phyloP scores from a whole-genome alignment of 1,140 invertebrate species.

The Sitophilus oryzae region DNA sequence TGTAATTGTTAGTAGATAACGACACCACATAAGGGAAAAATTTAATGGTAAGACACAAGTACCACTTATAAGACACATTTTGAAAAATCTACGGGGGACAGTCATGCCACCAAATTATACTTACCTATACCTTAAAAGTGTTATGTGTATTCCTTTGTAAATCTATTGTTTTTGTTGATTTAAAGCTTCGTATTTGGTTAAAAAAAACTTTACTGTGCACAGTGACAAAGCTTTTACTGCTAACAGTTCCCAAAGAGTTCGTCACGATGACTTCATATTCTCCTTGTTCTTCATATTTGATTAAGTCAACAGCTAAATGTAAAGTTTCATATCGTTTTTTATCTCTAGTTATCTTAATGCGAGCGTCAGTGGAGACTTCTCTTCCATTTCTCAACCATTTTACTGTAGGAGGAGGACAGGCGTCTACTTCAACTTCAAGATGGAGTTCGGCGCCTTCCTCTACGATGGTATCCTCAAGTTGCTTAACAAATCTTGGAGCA shows the following conservation, averaged over 20 bases:
- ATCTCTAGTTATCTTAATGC: slow-evolving; percentile 77
- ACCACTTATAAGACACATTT: not conserved
- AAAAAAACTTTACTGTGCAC: slow-evolving; percentile 71
- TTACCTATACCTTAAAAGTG: not conserved
- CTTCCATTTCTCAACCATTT: slow-evolving; percentile 84
- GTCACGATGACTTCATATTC: slow-evolving; percentile 78
- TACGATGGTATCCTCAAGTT: slow-evolving; percentile 67
- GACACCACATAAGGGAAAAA: too few relatives aligned
- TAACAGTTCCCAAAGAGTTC: slow-evolving; percentile 77
- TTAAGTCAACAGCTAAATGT: slow-evolving; percentile 70
- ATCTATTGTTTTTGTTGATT: not conserved
- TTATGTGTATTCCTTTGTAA: not conserved
- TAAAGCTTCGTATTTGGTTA: not conserved
- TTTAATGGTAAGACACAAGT: slow-evolving; percentile 9
- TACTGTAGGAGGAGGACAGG: slow-evolving; percentile 69
- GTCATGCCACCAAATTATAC: not conserved
- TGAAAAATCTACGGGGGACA: not conserved
- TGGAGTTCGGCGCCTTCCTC: slow-evolving; percentile 71
- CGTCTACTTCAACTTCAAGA: slow-evolving; percentile 70
- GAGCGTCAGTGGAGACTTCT: slow-evolving; percentile 72
- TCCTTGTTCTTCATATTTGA: slow-evolving; percentile 73
- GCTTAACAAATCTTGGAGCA: slow-evolving; percentile 73
- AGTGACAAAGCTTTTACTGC: slow-evolving; percentile 74
- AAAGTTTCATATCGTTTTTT: slow-evolving; percentile 71
- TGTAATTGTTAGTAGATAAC: slow-evolving; percentile 39